Percentiles rank a stretch among this genome's conserved stretches.
Evolutionary conservation across 2,797 vertebrate species (phyloP).

Genomic region (Aphelocoma californica): DNA sequence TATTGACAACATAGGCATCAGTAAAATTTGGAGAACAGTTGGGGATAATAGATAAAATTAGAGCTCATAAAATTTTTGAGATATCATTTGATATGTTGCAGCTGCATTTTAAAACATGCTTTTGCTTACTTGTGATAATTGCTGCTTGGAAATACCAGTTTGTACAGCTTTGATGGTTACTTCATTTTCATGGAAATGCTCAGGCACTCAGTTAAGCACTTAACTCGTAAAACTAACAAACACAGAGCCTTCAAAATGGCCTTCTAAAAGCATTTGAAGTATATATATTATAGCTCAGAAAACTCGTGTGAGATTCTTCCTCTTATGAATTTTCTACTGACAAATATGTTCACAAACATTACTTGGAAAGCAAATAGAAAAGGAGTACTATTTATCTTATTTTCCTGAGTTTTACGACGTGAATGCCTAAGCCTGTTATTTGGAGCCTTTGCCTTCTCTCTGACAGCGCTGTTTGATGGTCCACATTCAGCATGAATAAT

Average conservation of each 20-base stretch:
- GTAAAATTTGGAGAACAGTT: not conserved
- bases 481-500: not conserved
- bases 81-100: not conserved
- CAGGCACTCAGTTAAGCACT: not conserved
- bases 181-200: not conserved
- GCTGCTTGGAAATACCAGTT: not conserved
- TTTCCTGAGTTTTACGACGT: not conserved
- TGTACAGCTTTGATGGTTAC: not conserved
- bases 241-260: not conserved
- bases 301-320: not conserved
- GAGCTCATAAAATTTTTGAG: not conserved
- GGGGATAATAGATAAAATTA: not conserved
- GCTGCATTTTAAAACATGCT: not conserved
- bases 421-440: not conserved
- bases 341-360: not conserved
- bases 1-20: not conserved
- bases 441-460: not conserved
- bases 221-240: not conserved
- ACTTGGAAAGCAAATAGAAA: not conserved
- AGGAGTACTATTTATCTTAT: not conserved
- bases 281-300: not conserved
- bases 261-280: not conserved
- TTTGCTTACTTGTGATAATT: not conserved
- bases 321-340: not conserved
- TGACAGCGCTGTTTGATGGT: not conserved